Base-by-base conservation (phyloP, 1,140 invertebrate genomes). In the Drosophila tristis region DNA sequence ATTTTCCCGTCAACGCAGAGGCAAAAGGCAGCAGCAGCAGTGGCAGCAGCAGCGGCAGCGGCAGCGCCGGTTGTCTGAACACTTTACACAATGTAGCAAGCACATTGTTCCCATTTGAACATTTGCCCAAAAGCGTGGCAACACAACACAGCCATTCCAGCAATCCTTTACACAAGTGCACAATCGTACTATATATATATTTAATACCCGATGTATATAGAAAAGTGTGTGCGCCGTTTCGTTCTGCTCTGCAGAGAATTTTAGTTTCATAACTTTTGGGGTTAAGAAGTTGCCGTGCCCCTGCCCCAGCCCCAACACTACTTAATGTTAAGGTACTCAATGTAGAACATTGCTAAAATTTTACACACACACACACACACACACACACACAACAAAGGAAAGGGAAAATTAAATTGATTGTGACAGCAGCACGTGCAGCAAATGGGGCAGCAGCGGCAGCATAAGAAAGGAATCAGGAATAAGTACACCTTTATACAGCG, bases 41-140 rank as follows among this genome's bases (percentile, higher is more conserved):
- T 4, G 35, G 63, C 45, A 31, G n/a, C n/a, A n/a, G 71, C 47
- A 13, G 15, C 9, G 23, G 56, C 45, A 42, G 71, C 54, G 70
- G 49, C n/a, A 15, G 58, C 62, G 65, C 48, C 54, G 65, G 75
- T 79, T 84, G 80, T 62, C 60, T 66, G 63, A 68, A 78, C 81
- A 85, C 71, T 85, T 85, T 85, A 80, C 81, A 80, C 81, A 86
- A 80, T 85, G 81, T 86, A 67, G 77, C 80, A 85, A 44, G 26
- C 35, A 39, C 71, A 85, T 85, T 85, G 81, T 80, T 86, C 66
- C 78, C 64, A 72, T 85, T 78, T 54, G 60, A 13, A 80, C 80
- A 85, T 85, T 85, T 85, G 80, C 80, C 80, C 66, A 75, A 79
- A 72, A 85, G 59, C 80, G 66, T 75, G 62, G 62, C 76, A 51